Conservation (phyloP, 2,797 vertebrate species). For the Hippopotamyrus pictus region DNA sequence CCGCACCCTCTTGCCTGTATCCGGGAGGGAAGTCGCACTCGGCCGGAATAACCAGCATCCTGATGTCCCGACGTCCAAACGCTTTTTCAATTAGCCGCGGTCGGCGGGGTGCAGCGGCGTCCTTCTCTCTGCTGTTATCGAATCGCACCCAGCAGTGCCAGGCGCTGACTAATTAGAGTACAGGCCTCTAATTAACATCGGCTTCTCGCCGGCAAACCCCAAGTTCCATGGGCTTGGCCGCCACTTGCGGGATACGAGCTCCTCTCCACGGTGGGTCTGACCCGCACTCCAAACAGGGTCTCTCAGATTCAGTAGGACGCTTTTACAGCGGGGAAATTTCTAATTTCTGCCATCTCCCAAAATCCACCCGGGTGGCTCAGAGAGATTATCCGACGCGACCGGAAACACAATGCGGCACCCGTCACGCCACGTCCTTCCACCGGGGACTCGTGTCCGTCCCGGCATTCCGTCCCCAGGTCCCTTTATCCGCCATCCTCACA, state of each 20-base stretch:
- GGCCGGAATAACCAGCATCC: not conserved
- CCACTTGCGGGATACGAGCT: not conserved
- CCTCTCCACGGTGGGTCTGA: not conserved
- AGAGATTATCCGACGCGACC: not conserved
- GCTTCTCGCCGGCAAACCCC: conserved; percentile 55
- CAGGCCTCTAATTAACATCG: conserved; percentile 60
- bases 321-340: not conserved
- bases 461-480: not conserved
- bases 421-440: not conserved
- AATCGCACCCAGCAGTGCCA: conserved; percentile 24
- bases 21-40: not conserved
- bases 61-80: conserved; percentile 26
- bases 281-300: not conserved
- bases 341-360: not conserved
- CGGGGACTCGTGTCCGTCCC: not conserved
- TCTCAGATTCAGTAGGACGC: not conserved
- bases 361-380: not conserved
- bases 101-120: conserved; percentile 36
- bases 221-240: conserved; percentile 17
- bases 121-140: conserved; percentile 33
- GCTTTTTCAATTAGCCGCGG: conserved; percentile 43
- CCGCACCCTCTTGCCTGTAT: not conserved
- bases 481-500: not conserved
- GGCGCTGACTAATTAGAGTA: conserved; percentile 53
- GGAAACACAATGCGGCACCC: not conserved